Conservation (phyloP, 2,888 invertebrate genomes). For the Chrysotoxum bicinctum region DNA sequence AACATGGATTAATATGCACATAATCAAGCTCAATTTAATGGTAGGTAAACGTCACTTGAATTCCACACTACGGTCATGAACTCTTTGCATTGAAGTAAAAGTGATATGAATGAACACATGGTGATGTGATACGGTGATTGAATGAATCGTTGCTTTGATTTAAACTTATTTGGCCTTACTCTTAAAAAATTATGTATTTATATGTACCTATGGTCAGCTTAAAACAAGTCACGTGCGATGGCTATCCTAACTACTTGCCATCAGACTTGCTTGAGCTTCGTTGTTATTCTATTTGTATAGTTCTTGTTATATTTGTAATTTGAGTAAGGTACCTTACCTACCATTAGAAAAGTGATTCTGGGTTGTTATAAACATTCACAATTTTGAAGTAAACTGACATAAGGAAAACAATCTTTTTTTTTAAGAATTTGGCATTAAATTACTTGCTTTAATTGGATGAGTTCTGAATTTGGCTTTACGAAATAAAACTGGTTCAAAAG, state of each 20-base stretch:
- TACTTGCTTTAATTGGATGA: neutral
- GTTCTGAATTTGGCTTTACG: neutral
- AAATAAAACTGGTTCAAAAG: neutral
- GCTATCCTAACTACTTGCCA: neutral
- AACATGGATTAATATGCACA: neutral
- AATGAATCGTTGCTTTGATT: neutral
- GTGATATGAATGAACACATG: neutral
- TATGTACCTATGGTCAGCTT: neutral
- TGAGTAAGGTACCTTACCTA: neutral
- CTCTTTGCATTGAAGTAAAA: conserved; percentile 37
- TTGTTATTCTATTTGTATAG: neutral
- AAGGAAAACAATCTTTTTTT: neutral
- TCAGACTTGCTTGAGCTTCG: neutral
- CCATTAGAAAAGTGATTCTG: neutral
- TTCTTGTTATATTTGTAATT: neutral
- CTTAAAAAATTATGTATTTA: neutral
- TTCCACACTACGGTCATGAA: conserved; percentile 15
- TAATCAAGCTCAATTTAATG: neutral
- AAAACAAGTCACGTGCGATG: conserved; percentile 16
- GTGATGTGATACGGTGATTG: conserved; percentile 41
- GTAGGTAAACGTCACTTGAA: neutral
- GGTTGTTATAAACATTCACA: neutral
- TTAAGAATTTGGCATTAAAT: neutral
- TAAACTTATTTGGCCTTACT: neutral
- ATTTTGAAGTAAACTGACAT: neutral